phyloP scores from a whole-genome alignment of 2,797 vertebrate species.

The Oreortyx pictus region DNA sequence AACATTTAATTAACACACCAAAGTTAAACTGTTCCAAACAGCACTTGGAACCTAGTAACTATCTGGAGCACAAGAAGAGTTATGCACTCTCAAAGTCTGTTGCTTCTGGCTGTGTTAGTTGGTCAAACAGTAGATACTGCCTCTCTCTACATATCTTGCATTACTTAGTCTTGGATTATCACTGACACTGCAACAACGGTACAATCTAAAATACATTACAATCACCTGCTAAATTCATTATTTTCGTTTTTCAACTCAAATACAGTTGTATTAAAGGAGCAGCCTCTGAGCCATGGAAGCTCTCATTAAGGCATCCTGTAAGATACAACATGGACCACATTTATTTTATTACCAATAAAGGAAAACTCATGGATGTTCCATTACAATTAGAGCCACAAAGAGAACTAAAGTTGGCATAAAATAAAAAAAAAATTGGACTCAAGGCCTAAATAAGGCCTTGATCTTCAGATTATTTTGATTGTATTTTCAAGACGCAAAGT shows the following conservation, averaged over 20 bases:
- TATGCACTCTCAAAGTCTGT: neutral
- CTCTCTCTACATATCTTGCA: neutral
- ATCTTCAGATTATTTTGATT: neutral
- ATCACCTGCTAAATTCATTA: neutral
- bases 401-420: neutral
- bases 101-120: neutral
- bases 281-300: neutral
- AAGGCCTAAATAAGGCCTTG: neutral
- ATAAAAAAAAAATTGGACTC: neutral
- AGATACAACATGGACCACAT: neutral
- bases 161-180: too few species aligned
- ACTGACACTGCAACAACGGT: too few species aligned
- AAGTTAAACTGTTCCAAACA: conserved; percentile 42
- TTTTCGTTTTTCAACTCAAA: neutral
- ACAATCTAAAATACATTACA: neutral
- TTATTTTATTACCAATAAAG: neutral
- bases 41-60: conserved; percentile 18
- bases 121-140: neutral
- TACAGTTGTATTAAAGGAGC: fast-evolving
- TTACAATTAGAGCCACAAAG: neutral
- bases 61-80: neutral
- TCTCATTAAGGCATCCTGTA: neutral
- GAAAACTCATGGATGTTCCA: neutral
- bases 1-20: conserved; percentile 44
- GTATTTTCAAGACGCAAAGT: neutral